These are phyloP conservation scores for Centropyge bicolor DNA, from an alignment of 2,797 vertebrate species.

Conservation along the genomic window DNA sequence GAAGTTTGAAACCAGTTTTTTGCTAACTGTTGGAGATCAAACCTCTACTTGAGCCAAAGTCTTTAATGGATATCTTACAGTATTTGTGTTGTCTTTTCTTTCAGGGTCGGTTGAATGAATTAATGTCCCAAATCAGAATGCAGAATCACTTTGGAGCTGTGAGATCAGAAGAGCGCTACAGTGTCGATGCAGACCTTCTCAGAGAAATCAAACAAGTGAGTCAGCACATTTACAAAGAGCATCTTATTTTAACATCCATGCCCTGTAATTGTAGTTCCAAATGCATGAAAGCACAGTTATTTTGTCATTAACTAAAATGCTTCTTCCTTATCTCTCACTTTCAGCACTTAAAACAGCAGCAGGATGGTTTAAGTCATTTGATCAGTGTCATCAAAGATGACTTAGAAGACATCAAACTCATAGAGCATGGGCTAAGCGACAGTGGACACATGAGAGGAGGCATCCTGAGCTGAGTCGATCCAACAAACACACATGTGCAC, in stretches of 20 bases:
- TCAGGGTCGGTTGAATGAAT: slow-evolving; percentile 96
- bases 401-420: slow-evolving; percentile 96
- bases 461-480: slow-evolving; percentile 88
- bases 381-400: slow-evolving; percentile 98
- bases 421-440: slow-evolving; percentile 95
- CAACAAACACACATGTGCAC: slow-evolving; percentile 4
- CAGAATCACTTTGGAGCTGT: slow-evolving; percentile 98
- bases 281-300: not conserved
- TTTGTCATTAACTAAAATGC: not conserved
- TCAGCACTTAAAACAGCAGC: slow-evolving; percentile 97
- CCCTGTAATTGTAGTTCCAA: not conserved
- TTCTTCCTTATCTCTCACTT: slow-evolving; percentile 22
- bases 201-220: slow-evolving; percentile 95
- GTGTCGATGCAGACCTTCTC: slow-evolving; percentile 93
- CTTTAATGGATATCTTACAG: not conserved
- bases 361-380: slow-evolving; percentile 96
- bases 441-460: slow-evolving; percentile 91
- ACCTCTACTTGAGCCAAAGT: not conserved
- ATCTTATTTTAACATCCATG: not conserved
- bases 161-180: slow-evolving; percentile 94
- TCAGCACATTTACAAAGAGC: not conserved
- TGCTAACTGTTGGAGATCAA: not conserved
- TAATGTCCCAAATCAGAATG: slow-evolving; percentile 99
- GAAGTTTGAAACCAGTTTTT: not conserved
- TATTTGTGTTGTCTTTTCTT: slow-evolving; percentile 20